Base-by-base conservation (phyloP, 2,797 vertebrate genomes). In the Sebastes glaucus region DNA sequence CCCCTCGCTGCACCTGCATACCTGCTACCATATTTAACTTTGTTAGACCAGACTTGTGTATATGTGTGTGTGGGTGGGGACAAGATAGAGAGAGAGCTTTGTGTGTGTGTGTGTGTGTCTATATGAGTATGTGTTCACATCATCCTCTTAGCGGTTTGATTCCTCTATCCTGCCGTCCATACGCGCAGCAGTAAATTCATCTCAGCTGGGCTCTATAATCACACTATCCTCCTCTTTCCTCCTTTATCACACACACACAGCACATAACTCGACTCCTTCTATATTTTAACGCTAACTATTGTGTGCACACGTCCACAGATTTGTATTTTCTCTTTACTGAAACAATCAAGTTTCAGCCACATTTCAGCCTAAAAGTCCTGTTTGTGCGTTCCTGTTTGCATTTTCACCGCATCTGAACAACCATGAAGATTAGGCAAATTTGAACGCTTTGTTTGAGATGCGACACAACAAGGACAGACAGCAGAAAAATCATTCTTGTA, bases 1-100 rank as follows among this genome's bases (percentile, higher is more conserved):
- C 82, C 97, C 33, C 62, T 80, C 16, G n/a, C 65, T 96, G 95
- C 96, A 96, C 93, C 96, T 97, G 93, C 23, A 23, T 46, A 52
- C 64, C 28, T 53, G 59, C 52, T 71, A 69, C 79, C 49, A 79
- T 86, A 87, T 90, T 77, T 55, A 81, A 80, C 83, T 86, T 59
- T 69, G 27, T 42, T 4, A 67, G 13, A 69, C 30, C 42, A 57
- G 75, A 59, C 42, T 49, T 38, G 35, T 86, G 35, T 61, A 5
- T 70, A 67, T 68, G 38, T 42, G 38, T 42, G 38, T 42, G 38
- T 42, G 61, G n/a, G 42, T 68, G 69, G 67, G 63, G 32, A 23
- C 13, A 62, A n/a, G 30, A 20, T 28, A 60, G 57, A n/a, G 28
- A 57, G 59, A 13, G 32, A 30, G 56, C 25, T 25, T 33, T 78